These are phyloP conservation scores for Pollimyrus isidori DNA, from an alignment of 2,113 vertebrate genomes.

Conservation along the genomic window DNA sequence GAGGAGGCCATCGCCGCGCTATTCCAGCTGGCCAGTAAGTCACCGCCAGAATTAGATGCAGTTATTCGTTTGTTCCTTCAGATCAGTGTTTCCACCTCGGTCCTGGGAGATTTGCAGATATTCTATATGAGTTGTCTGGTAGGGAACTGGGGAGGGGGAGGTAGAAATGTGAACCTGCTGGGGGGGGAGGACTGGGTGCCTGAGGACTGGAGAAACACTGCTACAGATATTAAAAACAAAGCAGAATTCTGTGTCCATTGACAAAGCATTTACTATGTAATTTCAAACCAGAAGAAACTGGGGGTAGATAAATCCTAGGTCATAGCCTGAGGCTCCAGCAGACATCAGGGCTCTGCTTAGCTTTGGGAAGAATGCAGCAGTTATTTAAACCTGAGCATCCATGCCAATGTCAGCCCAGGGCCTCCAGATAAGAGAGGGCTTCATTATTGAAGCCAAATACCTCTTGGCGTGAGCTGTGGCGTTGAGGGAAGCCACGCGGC, in stretches of 20 bases:
- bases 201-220: no score
- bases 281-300: neutral
- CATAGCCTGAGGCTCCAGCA: neutral
- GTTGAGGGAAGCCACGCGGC: neutral
- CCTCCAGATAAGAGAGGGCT: neutral
- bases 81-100: neutral
- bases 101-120: neutral
- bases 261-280: neutral
- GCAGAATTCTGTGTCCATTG: neutral
- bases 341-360: neutral
- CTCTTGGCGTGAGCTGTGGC: neutral
- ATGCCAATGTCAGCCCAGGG: neutral
- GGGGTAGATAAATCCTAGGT: neutral
- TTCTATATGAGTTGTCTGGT: neutral
- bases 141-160: neutral
- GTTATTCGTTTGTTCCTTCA: neutral
- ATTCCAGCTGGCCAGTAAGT: conserved; percentile 97
- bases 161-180: no score
- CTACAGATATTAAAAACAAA: neutral
- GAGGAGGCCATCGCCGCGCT: conserved; percentile 95
- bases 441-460: neutral
- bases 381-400: neutral
- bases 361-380: neutral
- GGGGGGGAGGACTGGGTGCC: no score
- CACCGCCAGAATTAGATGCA: neutral